Percentiles rank a stretch among this genome's conserved stretches.
These are phyloP conservation scores for Drosophila ananassae DNA, from an alignment of 1,140 invertebrate species.

Conservation along the genomic window DNA sequence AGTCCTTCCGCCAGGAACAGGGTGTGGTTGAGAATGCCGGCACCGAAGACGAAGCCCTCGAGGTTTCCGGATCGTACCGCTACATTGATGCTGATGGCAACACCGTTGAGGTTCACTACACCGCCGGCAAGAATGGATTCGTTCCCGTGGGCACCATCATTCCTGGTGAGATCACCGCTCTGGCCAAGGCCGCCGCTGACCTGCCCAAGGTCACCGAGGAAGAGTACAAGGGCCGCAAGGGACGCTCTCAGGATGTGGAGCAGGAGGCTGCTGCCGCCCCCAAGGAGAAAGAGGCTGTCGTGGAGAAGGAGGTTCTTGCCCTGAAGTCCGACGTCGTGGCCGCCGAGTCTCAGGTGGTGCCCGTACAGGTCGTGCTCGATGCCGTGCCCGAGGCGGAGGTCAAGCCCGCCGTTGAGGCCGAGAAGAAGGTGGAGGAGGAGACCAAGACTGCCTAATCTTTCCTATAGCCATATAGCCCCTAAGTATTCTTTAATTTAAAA, in stretches of 20 bases:
- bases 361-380: conserved; percentile 50
- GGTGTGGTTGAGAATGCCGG: conserved; percentile 54
- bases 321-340: conserved; percentile 22
- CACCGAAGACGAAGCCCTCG: conserved; percentile 72
- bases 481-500: conserved; percentile 56
- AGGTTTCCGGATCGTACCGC: conserved; percentile 85
- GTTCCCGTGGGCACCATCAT: conserved; percentile 86
- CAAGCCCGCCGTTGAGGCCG: conserved; percentile 22
- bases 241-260: conserved; percentile 51
- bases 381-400: conserved; percentile 22
- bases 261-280: conserved; percentile 7
- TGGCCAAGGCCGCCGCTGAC: conserved; percentile 65
- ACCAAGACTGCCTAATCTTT: conserved; percentile 48
- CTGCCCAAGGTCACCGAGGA: conserved; percentile 56
- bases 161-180: conserved; percentile 73
- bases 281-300: conserved; percentile 4
- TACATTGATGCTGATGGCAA: conserved; percentile 88
- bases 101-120: conserved; percentile 87
- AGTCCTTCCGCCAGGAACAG: conserved; percentile 57
- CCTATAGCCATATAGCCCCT: background rate
- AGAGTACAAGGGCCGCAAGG: conserved; percentile 54
- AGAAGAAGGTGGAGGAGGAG: conserved; percentile 37
- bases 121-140: conserved; percentile 89
- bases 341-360: conserved; percentile 45
- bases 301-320: conserved; percentile 2